Percentiles rank a stretch among this genome's conserved stretches.
These are phyloP conservation scores for Pterocles gutturalis DNA, from an alignment of 2,113 vertebrate species.

Conservation along the genomic window DNA sequence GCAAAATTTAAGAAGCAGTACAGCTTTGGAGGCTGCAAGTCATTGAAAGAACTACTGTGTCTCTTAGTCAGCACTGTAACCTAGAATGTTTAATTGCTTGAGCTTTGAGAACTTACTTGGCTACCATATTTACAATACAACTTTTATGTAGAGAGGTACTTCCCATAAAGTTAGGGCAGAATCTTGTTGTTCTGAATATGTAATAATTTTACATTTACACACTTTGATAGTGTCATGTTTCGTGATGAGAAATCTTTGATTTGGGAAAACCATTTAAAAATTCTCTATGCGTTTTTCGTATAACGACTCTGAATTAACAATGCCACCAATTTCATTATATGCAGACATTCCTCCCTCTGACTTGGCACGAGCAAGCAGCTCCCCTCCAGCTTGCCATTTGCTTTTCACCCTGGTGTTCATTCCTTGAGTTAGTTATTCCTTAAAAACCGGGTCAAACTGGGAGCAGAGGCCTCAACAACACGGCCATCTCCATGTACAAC, in stretches of 20 bases:
- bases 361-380: background rate
- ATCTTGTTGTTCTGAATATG: background rate
- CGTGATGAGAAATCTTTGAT: background rate
- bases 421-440: background rate
- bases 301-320: background rate
- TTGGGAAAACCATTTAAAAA: background rate
- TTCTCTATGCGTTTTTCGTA: background rate
- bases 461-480: background rate
- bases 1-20: background rate
- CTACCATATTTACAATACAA: background rate
- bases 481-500: background rate
- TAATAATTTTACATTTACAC: background rate
- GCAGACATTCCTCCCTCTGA: background rate
- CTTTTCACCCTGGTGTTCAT: background rate
- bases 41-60: background rate
- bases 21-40: background rate
- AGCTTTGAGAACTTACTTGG: background rate
- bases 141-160: background rate
- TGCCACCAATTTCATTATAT: background rate
- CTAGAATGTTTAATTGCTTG: background rate
- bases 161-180: background rate
- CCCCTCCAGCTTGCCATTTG: background rate
- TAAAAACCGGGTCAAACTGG: background rate
- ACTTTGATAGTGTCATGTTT: background rate
- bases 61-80: background rate